These are phyloP conservation scores for Pseudolycoriella hygida DNA, from an alignment of 2,888 invertebrate species.

Conservation along the genomic window DNA sequence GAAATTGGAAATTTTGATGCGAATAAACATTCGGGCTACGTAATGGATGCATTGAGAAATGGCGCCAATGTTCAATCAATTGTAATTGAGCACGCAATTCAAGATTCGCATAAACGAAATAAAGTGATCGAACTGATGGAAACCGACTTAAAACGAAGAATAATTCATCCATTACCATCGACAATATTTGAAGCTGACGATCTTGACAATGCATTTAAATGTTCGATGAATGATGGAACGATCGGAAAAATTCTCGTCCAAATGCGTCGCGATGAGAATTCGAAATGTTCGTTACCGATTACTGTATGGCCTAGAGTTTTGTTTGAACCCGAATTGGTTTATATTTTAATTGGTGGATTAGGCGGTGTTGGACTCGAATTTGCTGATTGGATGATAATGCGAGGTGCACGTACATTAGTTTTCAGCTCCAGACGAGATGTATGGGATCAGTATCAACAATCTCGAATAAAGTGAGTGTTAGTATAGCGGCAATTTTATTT, in stretches of 20 bases:
- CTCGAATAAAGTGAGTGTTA: too few relatives aligned
- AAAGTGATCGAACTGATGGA: conserved; percentile 7
- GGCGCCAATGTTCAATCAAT: not conserved
- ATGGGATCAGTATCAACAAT: too few relatives aligned
- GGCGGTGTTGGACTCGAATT: conserved; percentile 88
- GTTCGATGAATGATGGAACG: conserved; percentile 31
- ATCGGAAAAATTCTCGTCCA: conserved; percentile 35
- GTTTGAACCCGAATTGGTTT: not conserved
- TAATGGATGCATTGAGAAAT: too few relatives aligned
- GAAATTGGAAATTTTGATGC: conserved; percentile 48
- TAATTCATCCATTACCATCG: conserved; percentile 35
- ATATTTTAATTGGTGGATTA: conserved; percentile 40
- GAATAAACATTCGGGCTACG: conserved; percentile 14
- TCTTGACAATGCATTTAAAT: conserved; percentile 36
- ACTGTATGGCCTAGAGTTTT: not conserved
- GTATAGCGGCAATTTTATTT: too few relatives aligned
- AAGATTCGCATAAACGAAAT: conserved; percentile 13
- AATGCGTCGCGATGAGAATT: conserved; percentile 11
- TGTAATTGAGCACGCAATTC: conserved; percentile 26
- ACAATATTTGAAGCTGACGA: conserved; percentile 32
- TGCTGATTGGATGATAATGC: conserved; percentile 59
- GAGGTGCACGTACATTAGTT: conserved; percentile 63
- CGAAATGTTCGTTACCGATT: not conserved
- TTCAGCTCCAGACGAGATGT: conserved; percentile 48
- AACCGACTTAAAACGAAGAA: conserved; percentile 28